Evolutionary conservation across 1,140 invertebrate species (phyloP), one percentile per base, ranked within the genome.

Genomic region (Telenomus remus): DNA sequence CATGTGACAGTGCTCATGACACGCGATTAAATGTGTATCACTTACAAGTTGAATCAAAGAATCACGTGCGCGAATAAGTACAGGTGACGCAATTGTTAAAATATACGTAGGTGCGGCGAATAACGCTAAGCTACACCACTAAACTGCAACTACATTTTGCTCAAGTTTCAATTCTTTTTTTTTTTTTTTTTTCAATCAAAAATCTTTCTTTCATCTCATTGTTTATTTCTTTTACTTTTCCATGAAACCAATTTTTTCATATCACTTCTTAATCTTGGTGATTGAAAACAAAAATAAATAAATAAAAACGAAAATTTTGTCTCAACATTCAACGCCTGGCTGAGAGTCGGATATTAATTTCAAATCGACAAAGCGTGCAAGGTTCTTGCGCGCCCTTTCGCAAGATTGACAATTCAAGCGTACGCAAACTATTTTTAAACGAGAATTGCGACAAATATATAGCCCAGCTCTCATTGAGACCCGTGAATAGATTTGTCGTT

Each of bases 371-470:
- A 57, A 49, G 56, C 43, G n/a, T 11, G 65, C 72, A 76, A 69
- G 72, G 72, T 60, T 69, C 44, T 39, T 42, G 60, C 55, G 48
- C 44, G 48, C 73, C 65, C 60, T 76, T 76, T 76, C 65, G 73
- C 60, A 70, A 76, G 60, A 63, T 27, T 47, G 11, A 35, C 59
- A 55, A 59, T 60, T 61, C 59, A 70, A 55, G 49, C 60, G 60
- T 70, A 56, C 60, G 65, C 60, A 51, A 59, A 51, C 77, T 83
- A 82, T 82, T 81, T 83, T 81, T 77, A 78, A 75, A 51, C 55
- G 46, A 37, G 44, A 66, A 74, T 76, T 79, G 74, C 74, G 71
- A 76, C 73, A 77, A 79, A 72, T 70, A 33, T 68, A 70, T 59
- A 73, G 64, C 35, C 59, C 59, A 37, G 54, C 60, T 76, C 69